Base-by-base conservation (phyloP, 1,140 invertebrate genomes). In the Pristionchus pacificus region DNA sequence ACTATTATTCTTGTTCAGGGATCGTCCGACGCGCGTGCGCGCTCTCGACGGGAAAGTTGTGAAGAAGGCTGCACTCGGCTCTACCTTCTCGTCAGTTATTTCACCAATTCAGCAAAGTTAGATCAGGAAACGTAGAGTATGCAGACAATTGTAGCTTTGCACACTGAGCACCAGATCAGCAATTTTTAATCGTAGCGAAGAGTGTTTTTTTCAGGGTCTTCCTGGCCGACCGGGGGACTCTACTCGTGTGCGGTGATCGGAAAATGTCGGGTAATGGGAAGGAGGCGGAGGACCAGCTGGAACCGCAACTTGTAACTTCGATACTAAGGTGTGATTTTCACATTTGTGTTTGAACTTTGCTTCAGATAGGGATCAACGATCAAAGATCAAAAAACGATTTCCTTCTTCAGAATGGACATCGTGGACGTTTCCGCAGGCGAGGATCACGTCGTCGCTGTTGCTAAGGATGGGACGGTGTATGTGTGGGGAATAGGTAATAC, bases 401-500 rank as follows among this genome's bases (percentile, higher is more conserved):
- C 69, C 29, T 13, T 71, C 14, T 77, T 68, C 67, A 89, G 88
- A 79, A 86, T 89, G 58, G 88, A 90, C 79, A 88, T 91, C 2
- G 85, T 86, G 6, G 86, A 87, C 64, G 85, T 91, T 32, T 84
- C 86, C 28, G 90, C 89, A 79, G 90, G 90, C 1, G 78, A 87
- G 25, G 85, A 88, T 77, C 91, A 92, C 84, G 88, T 90, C 1
- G 86, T 88, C 6, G 89, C 88, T 2, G 82, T 91, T 19, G 87
- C 87, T 27, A 89, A 74, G 88, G 89, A 1, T 71, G 88, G 89
- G 1, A 85, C 87, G 55, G 86, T 91, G 6, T 91, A 88, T 79
- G 85, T 88, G 19, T 92, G 91, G 90, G 91, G 91, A 6, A 84
- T n/a, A n/a, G n/a, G n/a, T n/a, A n/a, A n/a, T n/a, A n/a, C n/a